Evolutionary conservation across 2,113 vertebrate species (phyloP), one percentile per base, ranked within the genome.

Genomic region (Aptenodytes forsteri): DNA sequence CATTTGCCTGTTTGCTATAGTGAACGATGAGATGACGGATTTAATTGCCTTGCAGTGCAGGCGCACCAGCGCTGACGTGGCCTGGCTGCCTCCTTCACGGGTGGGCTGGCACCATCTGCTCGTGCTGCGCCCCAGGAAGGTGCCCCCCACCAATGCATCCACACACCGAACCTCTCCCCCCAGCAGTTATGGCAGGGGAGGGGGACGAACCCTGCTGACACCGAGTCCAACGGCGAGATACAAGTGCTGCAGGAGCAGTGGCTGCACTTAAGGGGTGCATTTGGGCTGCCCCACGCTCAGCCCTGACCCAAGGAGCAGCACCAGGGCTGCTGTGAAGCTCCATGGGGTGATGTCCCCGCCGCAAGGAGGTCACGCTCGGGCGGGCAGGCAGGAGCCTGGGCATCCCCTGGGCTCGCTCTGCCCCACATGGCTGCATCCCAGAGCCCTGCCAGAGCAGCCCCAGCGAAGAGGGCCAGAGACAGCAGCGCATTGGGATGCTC

Each of bases 181-280:
- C 2, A 5, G 29, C 59, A 42, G 30, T 38, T 30, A n/a, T 0
- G 1, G 78, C 50, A 11, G 32, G 2, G 15, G 40, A 55, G 38
- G 11, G 7, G 40, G 50, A 30, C 1, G 5, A 36, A 49, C 23
- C 29, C 44, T 5, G 15, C 55, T 4, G 30, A 23, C n/a, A 9
- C 55, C 1, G 2, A 15, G 16, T 7, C 34, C 22, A 3, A 47
- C 3, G 6, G 42, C 0, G 7, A 58, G 52, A 82, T 26, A 38
- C 65, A 20, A 47, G 42, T 2, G 21, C 21, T 13, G n/a, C 34
- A 10, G 65, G 42, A 58, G 79, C 32, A 4, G 62, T 1, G 32
- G 19, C 40, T 44, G 17, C 2, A 2, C 34, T 30, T 42, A 4
- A 6, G 10, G n/a, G 65, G 14, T 10, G 81, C 25, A 1, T 52